Percentiles rank a stretch among this genome's conserved stretches.
These are phyloP conservation scores for Rallus limicola DNA, from an alignment of 2,113 vertebrate genomes.

Conservation along the genomic window DNA sequence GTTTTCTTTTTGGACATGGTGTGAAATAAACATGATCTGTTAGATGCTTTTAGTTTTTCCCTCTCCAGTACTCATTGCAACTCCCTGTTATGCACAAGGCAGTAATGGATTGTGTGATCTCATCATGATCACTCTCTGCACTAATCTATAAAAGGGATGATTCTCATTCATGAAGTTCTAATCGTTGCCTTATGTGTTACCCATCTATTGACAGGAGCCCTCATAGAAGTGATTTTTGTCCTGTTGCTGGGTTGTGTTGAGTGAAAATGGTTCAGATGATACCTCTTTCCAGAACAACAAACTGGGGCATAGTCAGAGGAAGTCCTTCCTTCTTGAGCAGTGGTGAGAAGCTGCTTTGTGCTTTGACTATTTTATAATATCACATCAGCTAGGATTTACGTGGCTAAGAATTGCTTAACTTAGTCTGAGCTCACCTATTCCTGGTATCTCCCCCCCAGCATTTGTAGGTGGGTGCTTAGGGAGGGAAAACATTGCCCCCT, in stretches of 20 bases:
- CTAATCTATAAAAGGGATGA: neutral
- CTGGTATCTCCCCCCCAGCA: neutral
- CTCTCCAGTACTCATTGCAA: neutral
- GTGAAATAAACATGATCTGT: neutral
- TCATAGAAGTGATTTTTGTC: neutral
- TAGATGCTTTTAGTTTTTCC: neutral
- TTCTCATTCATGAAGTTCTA: conserved; percentile 12
- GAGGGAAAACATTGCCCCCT: accelerated
- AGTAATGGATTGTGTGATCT: conserved; percentile 14
- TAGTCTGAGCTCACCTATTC: neutral
- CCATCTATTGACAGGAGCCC: neutral
- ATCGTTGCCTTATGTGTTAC: neutral
- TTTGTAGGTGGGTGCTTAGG: neutral
- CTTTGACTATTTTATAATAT: neutral
- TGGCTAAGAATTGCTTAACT: neutral
- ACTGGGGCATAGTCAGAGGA: neutral
- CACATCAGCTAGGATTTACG: neutral
- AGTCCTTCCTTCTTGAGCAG: neutral
- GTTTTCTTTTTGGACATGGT: neutral
- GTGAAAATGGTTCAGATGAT: neutral
- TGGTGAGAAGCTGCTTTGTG: neutral
- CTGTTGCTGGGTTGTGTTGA: neutral
- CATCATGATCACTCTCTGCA: neutral
- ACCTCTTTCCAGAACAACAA: neutral
- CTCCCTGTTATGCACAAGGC: neutral